phyloP scores from a whole-genome alignment of 2,113 vertebrate species.

The Ptyas mucosa region DNA sequence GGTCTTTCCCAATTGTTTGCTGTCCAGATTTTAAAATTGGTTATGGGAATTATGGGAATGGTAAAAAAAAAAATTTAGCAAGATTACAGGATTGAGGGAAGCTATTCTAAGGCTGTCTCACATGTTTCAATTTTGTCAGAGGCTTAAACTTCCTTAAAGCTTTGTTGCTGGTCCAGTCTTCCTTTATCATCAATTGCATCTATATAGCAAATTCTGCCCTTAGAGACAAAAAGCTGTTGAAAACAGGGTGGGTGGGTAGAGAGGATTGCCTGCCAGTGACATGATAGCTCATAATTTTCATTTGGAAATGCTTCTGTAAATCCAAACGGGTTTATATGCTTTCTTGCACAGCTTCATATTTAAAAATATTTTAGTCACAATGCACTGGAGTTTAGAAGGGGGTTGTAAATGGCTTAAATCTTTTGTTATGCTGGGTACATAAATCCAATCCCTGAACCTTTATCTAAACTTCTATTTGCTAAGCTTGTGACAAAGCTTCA shows the following conservation, averaged over 20 bases:
- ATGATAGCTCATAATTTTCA: not conserved
- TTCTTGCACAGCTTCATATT: not conserved
- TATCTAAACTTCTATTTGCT: not conserved
- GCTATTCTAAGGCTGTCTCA: constrained; percentile 13
- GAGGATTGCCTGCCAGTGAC: not conserved
- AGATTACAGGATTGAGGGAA: not conserved
- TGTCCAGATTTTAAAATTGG: not conserved
- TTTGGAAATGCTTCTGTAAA: not conserved
- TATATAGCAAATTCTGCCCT: not conserved
- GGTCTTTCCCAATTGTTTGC: not conserved
- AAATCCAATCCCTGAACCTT: not conserved
- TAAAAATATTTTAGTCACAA: not conserved
- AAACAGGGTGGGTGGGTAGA: not conserved
- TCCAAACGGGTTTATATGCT: not conserved
- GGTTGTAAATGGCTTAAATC: not conserved
- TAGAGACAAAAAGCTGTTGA: not conserved
- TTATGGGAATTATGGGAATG: not conserved
- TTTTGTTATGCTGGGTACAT: not conserved
- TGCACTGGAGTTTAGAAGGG: not conserved
- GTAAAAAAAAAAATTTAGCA: not conserved
- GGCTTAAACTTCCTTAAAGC: not conserved
- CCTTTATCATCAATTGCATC: not conserved
- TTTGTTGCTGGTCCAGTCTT: not conserved
- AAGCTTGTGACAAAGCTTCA: not conserved
- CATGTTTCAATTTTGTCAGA: not conserved